Evolutionary conservation across 92 coral and sea anemone species (phyloP).

Genomic region (Hydrozoanthus gracilis): DNA sequence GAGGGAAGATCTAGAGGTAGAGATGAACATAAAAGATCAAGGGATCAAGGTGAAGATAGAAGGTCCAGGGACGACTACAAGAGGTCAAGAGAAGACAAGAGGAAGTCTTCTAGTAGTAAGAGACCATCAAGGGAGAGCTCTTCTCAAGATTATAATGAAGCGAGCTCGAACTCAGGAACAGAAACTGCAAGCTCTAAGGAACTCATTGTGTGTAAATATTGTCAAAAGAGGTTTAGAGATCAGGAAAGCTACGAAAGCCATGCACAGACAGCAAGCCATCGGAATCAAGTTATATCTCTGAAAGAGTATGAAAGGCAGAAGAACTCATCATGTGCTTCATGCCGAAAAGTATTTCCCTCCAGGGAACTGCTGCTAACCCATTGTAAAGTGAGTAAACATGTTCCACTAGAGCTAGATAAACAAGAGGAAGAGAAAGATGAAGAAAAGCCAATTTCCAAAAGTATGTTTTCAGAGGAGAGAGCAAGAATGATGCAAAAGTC

Average conservation of each 20-base stretch:
- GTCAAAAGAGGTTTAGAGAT: conserved; percentile 61
- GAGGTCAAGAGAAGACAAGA: conserved; percentile 52
- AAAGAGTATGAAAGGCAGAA: conserved; percentile 47
- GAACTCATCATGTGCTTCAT: conserved; percentile 51
- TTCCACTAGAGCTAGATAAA: conserved; percentile 46
- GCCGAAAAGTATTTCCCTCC: conserved; percentile 49
- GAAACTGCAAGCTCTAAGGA: conserved; percentile 35
- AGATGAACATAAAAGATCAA: too few relatives aligned
- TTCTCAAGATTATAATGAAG: not conserved
- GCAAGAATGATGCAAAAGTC: conserved; percentile 37
- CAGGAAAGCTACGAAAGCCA: conserved; percentile 48
- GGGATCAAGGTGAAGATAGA: too few relatives aligned
- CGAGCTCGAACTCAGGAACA: conserved; percentile 33
- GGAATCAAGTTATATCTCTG: conserved; percentile 46
- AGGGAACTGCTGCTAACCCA: conserved; percentile 50
- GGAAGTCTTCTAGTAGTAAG: conserved; percentile 44
- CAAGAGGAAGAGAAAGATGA: conserved; percentile 17
- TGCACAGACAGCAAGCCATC: conserved; percentile 54
- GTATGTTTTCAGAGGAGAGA: conserved; percentile 4
- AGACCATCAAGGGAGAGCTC: not conserved
- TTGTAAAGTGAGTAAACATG: conserved; percentile 50
- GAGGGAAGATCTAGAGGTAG: too few relatives aligned
- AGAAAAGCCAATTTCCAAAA: conserved; percentile 12
- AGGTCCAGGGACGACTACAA: not conserved
- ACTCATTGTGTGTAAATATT: conserved; percentile 54